phyloP scores from a whole-genome alignment of 2,888 invertebrate genomes.

The Leptinotarsa tumamoca region DNA sequence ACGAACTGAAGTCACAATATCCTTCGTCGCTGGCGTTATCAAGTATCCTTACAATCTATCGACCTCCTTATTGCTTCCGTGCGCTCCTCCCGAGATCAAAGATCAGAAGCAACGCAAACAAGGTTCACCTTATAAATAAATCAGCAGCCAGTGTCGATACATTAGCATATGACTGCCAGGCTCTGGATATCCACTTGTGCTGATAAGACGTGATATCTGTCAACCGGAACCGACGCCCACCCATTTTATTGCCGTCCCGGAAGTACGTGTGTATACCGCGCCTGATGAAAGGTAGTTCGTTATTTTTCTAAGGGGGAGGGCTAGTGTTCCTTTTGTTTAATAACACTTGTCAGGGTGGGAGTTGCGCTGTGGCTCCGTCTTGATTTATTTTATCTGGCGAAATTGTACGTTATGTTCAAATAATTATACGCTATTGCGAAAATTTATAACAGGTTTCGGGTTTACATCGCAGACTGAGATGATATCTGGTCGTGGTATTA shows the following conservation, averaged over 20 bases:
- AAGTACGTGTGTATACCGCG: constrained; percentile 60
- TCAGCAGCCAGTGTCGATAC: constrained; percentile 55
- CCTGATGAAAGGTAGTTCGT: constrained; percentile 62
- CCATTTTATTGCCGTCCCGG: constrained; percentile 59
- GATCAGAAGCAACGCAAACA: constrained; percentile 48
- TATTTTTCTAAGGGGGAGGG: constrained; percentile 58
- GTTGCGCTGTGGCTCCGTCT: constrained; percentile 42
- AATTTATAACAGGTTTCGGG: constrained; percentile 56
- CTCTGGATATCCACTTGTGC: constrained; percentile 61
- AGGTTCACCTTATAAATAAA: constrained; percentile 60
- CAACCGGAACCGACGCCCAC: constrained; percentile 58
- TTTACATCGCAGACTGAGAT: constrained; percentile 26
- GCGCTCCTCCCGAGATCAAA: constrained; percentile 31
- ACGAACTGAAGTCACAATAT: background rate
- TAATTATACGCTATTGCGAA: constrained; percentile 59
- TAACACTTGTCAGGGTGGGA: constrained; percentile 56
- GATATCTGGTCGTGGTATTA: constrained; percentile 32
- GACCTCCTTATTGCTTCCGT: constrained; percentile 24
- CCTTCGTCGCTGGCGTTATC: background rate
- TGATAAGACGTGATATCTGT: constrained; percentile 61
- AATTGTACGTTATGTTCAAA: constrained; percentile 50
- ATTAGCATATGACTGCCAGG: constrained; percentile 63
- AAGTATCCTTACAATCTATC: background rate
- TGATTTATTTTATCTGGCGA: constrained; percentile 58
- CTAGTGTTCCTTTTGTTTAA: constrained; percentile 54